phyloP scores from a whole-genome alignment of 2,888 invertebrate species.

The Agrochola circellaris region DNA sequence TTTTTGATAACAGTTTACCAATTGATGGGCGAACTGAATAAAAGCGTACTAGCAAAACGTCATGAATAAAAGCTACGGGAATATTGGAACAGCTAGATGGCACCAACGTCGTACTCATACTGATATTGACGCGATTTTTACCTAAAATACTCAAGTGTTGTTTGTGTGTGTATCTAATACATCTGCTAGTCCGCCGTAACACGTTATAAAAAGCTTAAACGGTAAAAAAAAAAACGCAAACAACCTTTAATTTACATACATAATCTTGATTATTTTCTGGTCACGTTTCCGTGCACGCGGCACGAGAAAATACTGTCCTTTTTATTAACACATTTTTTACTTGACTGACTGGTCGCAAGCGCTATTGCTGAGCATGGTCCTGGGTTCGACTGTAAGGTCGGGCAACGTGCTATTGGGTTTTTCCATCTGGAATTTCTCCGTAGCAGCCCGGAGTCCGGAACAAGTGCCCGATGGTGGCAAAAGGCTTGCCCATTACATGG shows the following conservation, averaged over 20 bases:
- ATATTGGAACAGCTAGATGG: too few relatives aligned
- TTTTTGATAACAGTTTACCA: slow-evolving; percentile 44
- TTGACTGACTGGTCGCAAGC: too few relatives aligned
- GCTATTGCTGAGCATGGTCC: too few relatives aligned
- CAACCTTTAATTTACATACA: slow-evolving; percentile 10
- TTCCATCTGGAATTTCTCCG: too few relatives aligned
- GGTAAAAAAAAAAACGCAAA: slow-evolving; percentile 23
- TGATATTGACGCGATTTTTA: background rate
- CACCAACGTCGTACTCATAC: too few relatives aligned
- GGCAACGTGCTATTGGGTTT: too few relatives aligned
- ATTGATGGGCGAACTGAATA: slow-evolving; percentile 4
- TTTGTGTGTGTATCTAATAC: slow-evolving; percentile 1
- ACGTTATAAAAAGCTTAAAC: slow-evolving; percentile 20
- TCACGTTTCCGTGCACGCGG: slow-evolving; percentile 35
- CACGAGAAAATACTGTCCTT: slow-evolving; percentile 19
- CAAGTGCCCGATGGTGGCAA: too few relatives aligned
- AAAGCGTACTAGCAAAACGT: background rate
- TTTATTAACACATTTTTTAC: background rate
- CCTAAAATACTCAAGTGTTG: background rate
- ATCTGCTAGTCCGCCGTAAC: background rate
- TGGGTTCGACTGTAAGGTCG: too few relatives aligned
- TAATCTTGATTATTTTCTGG: background rate
- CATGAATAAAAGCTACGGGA: background rate
- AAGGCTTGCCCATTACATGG: too few relatives aligned
- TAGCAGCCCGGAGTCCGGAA: too few relatives aligned